Conservation (phyloP, 2,888 invertebrate genomes). For the Mythimna impura region DNA sequence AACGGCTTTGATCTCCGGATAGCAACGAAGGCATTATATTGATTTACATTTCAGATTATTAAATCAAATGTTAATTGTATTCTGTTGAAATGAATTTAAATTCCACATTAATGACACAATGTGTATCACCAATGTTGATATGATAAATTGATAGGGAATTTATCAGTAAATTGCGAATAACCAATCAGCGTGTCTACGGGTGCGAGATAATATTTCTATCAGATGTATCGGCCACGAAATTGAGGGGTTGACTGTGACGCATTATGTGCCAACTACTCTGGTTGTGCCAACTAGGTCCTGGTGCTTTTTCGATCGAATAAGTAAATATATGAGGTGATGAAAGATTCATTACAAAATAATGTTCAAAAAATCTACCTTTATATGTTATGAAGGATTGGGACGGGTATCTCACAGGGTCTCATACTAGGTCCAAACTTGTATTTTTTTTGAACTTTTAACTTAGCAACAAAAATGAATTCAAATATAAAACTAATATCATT, state of each 20-base stretch:
- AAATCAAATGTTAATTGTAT: conserved; percentile 3
- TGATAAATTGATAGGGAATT: conserved; percentile 4
- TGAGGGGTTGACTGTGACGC: not conserved
- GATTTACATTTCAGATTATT: conserved; percentile 6
- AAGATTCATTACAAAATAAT: no score
- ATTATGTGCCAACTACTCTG: not conserved
- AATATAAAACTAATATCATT: no score
- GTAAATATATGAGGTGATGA: no score
- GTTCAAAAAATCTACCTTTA: no score
- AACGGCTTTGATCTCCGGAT: not conserved
- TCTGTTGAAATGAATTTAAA: conserved; percentile 11
- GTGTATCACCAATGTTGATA: not conserved
- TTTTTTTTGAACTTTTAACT: no score
- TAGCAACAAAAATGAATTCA: no score
- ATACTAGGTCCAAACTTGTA: no score
- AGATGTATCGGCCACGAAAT: not conserved
- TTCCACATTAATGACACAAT: not conserved
- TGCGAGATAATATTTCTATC: conserved; percentile 28
- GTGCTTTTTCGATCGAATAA: no score
- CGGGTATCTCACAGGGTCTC: no score
- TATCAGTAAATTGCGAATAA: conserved; percentile 18
- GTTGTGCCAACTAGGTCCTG: no score
- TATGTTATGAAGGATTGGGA: no score
- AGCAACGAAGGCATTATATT: not conserved
- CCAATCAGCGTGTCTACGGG: conserved; percentile 3